Percentiles rank a stretch among this genome's conserved stretches.
phyloP scores from a whole-genome alignment of 1,140 invertebrate genomes.

The Camponotus pennsylvanicus region DNA sequence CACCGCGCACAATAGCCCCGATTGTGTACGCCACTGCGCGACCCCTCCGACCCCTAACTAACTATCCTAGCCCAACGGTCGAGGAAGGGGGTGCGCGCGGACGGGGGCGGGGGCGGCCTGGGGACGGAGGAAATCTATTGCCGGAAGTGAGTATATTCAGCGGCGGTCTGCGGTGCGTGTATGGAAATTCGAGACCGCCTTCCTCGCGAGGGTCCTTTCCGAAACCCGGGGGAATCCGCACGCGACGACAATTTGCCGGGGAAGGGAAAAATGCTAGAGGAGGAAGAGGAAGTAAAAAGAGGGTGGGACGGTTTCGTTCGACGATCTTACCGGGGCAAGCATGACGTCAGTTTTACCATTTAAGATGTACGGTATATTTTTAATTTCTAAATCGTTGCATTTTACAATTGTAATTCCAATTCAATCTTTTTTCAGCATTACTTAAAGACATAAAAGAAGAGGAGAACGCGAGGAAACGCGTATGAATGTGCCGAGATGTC shows the following conservation, averaged over 20 bases:
- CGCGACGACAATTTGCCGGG: constrained; percentile 74
- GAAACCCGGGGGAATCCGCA: constrained; percentile 73
- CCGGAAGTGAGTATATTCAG: constrained; percentile 85
- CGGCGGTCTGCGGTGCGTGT: constrained; percentile 77
- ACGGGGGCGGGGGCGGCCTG: constrained; percentile 30
- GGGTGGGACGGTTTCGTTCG: constrained; percentile 31
- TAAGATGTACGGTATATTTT: not conserved
- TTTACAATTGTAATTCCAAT: not conserved
- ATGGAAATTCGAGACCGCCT: constrained; percentile 83
- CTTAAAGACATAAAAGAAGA: not conserved
- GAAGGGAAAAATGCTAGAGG: constrained; percentile 32
- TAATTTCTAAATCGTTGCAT: not conserved
- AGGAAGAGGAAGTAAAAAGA: not conserved
- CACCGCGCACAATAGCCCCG: constrained; percentile 84
- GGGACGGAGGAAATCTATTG: constrained; percentile 84
- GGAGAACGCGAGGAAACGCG: not conserved
- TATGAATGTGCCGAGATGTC: not conserved
- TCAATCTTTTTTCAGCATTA: too few species aligned
- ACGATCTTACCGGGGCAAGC: constrained; percentile 45
- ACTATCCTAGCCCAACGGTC: constrained; percentile 78
- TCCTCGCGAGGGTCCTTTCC: constrained; percentile 72
- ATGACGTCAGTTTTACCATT: constrained; percentile 35
- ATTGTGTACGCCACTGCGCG: constrained; percentile 81
- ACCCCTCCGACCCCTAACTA: constrained; percentile 80
- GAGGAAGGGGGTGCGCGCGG: constrained; percentile 54